Percentiles rank a stretch among this genome's conserved stretches.
These are phyloP conservation scores for Trissolcus basalis DNA, from an alignment of 1,140 invertebrate species.

Conservation along the genomic window DNA sequence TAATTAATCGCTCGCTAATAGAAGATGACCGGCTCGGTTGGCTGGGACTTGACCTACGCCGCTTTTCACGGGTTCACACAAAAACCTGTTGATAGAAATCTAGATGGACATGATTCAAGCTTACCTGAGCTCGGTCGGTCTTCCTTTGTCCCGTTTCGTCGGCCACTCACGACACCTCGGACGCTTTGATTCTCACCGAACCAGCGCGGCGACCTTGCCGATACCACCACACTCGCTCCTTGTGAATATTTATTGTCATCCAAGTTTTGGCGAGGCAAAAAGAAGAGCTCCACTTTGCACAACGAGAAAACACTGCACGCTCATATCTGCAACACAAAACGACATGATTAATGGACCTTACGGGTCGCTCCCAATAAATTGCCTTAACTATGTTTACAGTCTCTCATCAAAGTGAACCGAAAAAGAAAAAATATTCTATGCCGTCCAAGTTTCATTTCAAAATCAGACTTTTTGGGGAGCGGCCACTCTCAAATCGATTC, in stretches of 20 bases:
- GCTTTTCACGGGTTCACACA: conserved; percentile 54
- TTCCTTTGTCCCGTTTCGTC: conserved; percentile 64
- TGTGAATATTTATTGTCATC: conserved; percentile 68
- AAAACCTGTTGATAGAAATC: conserved; percentile 70
- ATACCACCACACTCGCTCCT: conserved; percentile 51
- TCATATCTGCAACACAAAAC: conserved; percentile 16
- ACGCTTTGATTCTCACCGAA: conserved; percentile 69
- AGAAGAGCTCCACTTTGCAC: neutral
- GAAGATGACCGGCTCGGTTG: conserved; percentile 37
- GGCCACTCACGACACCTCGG: conserved; percentile 63
- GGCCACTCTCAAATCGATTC: too few relatives aligned
- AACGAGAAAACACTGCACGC: conserved; percentile 30
- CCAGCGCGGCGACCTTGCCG: conserved; percentile 53
- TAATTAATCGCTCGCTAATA: conserved; percentile 67
- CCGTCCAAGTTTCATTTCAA: neutral
- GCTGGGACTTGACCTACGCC: conserved; percentile 17
- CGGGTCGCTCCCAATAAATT: conserved; percentile 11
- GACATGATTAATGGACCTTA: conserved; percentile 18
- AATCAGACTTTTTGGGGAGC: neutral
- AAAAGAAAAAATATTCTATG: neutral
- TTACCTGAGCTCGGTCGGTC: conserved; percentile 64
- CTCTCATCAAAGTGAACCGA: neutral
- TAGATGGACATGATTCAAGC: conserved; percentile 61
- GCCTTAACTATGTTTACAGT: conserved; percentile 22
- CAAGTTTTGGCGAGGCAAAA: conserved; percentile 44